These are phyloP conservation scores for Symphodus melops DNA, from an alignment of 2,113 vertebrate species.

Conservation along the genomic window DNA sequence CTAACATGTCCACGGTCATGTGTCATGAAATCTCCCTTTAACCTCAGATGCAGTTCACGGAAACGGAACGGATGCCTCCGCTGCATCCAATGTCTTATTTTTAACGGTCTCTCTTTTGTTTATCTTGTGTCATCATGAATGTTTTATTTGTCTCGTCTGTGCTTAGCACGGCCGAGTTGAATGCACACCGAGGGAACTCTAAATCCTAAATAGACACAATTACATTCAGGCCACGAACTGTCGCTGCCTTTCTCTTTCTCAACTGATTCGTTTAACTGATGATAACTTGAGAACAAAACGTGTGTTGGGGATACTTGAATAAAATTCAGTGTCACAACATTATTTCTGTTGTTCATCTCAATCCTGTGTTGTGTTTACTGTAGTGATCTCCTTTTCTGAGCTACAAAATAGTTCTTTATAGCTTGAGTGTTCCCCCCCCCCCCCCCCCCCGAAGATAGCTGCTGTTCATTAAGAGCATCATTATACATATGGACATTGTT, in stretches of 20 bases:
- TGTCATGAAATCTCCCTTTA: slow-evolving; percentile 44
- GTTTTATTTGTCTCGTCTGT: slow-evolving; percentile 55
- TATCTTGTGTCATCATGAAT: slow-evolving; percentile 59
- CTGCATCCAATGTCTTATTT: slow-evolving; percentile 66
- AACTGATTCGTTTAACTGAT: slow-evolving; percentile 71
- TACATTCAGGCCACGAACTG: slow-evolving; percentile 61
- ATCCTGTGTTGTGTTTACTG: neutral
- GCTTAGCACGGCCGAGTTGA: slow-evolving; percentile 58
- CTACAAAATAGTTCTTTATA: neutral
- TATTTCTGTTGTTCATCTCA: slow-evolving; percentile 15
- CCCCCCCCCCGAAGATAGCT: slow-evolving; percentile 3
- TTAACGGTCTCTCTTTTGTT: slow-evolving; percentile 51
- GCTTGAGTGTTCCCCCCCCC: slow-evolving; percentile 5
- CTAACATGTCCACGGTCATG: slow-evolving; percentile 3
- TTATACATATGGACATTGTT: slow-evolving; percentile 26
- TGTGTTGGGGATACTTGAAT: slow-evolving; percentile 80
- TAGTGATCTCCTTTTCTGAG: neutral
- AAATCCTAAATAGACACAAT: slow-evolving; percentile 53
- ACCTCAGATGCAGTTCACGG: slow-evolving; percentile 46
- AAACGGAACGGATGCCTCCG: slow-evolving; percentile 22
- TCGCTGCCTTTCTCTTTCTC: slow-evolving; percentile 68
- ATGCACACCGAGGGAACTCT: slow-evolving; percentile 67
- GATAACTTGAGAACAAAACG: slow-evolving; percentile 71
- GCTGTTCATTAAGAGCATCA: slow-evolving; percentile 8
- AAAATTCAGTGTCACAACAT: slow-evolving; percentile 80